phyloP scores from a whole-genome alignment of 2,113 vertebrate genomes.

The Nycticryphes semicollaris region DNA sequence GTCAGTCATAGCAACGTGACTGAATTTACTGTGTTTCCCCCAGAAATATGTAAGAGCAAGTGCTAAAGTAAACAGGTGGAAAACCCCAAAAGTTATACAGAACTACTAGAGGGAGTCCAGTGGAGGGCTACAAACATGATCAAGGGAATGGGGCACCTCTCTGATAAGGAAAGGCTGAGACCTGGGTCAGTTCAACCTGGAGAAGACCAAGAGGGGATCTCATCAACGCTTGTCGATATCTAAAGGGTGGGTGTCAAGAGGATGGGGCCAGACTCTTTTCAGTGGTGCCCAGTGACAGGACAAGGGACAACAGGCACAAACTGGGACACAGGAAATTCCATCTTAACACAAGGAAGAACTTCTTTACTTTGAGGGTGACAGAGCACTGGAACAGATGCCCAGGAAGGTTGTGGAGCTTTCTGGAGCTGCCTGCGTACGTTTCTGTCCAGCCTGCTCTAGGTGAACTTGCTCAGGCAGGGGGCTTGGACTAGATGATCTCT shows the following conservation, averaged over 20 bases:
- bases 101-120: background rate
- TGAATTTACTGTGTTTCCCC: background rate
- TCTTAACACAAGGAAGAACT: background rate
- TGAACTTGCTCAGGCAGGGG: background rate
- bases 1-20: background rate
- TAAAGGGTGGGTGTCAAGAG: background rate
- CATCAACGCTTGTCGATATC: background rate
- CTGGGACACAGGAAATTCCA: background rate
- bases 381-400: background rate
- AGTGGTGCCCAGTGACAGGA: background rate
- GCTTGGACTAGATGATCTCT: background rate
- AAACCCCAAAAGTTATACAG: background rate
- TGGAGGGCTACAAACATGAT: background rate
- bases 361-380: background rate
- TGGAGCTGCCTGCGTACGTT: background rate
- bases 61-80: background rate
- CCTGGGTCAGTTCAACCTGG: background rate
- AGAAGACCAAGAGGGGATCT: background rate
- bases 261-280: background rate
- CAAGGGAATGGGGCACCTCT: background rate
- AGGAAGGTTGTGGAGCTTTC: background rate
- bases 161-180: background rate
- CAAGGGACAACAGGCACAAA: background rate
- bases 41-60: background rate
- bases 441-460: background rate